A percentile compares a stretch with the other conserved stretches of the same genome.
phyloP scores from a whole-genome alignment of 2,888 invertebrate genomes.

The Stenodema calcarata region DNA sequence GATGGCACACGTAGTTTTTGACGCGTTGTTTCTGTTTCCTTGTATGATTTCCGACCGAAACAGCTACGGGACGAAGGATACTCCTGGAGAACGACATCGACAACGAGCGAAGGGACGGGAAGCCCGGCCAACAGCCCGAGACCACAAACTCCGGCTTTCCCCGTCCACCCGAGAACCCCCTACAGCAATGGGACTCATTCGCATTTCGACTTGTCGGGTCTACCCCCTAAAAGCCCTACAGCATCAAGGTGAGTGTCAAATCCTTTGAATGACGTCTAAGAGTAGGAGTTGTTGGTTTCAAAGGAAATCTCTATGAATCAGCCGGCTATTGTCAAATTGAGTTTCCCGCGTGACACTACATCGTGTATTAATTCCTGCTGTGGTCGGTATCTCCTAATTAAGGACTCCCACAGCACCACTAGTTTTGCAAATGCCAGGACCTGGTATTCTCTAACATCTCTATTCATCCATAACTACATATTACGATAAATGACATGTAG shows the following conservation, averaged over 20 bases:
- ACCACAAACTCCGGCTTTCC: slow-evolving; percentile 92
- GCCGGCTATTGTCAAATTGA: no score
- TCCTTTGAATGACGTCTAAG: neutral
- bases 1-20: neutral
- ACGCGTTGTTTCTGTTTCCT: neutral
- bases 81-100: slow-evolving; percentile 70
- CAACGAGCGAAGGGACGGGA: slow-evolving; percentile 64
- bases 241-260: slow-evolving; percentile 66
- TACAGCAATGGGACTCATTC: slow-evolving; percentile 75
- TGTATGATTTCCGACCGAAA: slow-evolving; percentile 50
- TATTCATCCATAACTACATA: no score
- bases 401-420: no score
- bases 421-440: no score
- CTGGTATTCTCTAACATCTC: no score
- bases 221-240: slow-evolving; percentile 83
- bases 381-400: no score
- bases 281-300: no score
- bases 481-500: no score
- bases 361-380: no score
- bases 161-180: slow-evolving; percentile 88
- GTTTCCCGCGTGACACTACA: no score
- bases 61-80: slow-evolving; percentile 71
- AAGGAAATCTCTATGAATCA: no score
- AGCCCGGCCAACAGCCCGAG: slow-evolving; percentile 67
- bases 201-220: slow-evolving; percentile 65